These are phyloP conservation scores for Lucifuga dentata DNA, from an alignment of 2,113 vertebrate species.

Conservation along the genomic window DNA sequence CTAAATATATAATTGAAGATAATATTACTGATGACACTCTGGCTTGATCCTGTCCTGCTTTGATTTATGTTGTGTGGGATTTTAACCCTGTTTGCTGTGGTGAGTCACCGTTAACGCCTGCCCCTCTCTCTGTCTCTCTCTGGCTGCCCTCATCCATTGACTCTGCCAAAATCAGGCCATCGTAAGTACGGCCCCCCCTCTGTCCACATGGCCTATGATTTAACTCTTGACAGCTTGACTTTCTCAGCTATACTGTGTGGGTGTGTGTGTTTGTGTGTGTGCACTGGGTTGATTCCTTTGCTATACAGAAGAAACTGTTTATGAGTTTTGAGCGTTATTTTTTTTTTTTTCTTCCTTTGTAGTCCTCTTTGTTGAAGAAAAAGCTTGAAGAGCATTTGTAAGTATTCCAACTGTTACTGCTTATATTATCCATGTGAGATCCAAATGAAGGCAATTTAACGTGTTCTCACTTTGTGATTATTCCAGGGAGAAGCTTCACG, in stretches of 20 bases:
- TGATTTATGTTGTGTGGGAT: constrained; percentile 48
- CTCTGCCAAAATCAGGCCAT: constrained; percentile 82
- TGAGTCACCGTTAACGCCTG: constrained; percentile 77
- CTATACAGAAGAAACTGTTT: neutral
- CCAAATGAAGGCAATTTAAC: neutral
- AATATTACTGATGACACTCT: neutral
- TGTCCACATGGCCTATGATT: constrained; percentile 70
- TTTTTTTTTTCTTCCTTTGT: constrained; percentile 19
- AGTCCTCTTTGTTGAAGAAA: constrained; percentile 89
- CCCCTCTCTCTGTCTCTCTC: constrained; percentile 66
- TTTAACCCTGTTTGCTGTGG: constrained; percentile 79
- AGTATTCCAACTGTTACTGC: constrained; percentile 71
- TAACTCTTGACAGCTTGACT: constrained; percentile 53
- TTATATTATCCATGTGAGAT: neutral
- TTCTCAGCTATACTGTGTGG: constrained; percentile 8
- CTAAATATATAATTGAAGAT: neutral
- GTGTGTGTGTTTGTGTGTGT: neutral
- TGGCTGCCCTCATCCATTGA: constrained; percentile 60
- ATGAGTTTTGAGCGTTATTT: neutral
- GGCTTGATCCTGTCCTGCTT: constrained; percentile 17
- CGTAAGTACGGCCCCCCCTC: constrained; percentile 80
- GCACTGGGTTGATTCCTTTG: neutral
- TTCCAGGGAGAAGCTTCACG: constrained; percentile 89
- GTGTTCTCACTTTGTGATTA: constrained; percentile 1
- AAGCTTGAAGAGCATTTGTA: constrained; percentile 93